Conservation (phyloP, 2,113 vertebrate species). For the Elaphurus davidianus region DNA sequence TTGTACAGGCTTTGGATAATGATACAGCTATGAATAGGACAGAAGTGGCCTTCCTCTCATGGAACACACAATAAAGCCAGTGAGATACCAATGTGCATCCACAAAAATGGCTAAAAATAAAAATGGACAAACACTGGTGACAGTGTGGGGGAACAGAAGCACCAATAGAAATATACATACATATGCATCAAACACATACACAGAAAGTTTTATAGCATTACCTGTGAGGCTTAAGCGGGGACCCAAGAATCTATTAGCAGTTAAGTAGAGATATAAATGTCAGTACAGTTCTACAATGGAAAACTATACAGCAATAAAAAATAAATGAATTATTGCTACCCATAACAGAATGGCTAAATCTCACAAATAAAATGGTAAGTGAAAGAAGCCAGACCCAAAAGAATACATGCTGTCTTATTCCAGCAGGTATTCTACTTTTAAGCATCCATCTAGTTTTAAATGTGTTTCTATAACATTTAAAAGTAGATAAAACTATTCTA, state of each 20-base stretch:
- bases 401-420: neutral
- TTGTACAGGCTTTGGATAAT: neutral
- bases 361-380: neutral
- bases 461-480: neutral
- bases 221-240: neutral
- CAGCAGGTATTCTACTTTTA: neutral
- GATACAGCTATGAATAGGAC: neutral
- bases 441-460: neutral
- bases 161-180: neutral
- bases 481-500: neutral
- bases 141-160: neutral
- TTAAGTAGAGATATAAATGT: neutral
- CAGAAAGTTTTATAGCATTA: neutral
- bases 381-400: neutral
- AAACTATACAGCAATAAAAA: neutral
- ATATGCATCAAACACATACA: neutral
- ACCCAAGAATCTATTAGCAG: neutral
- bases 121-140: neutral
- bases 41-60: neutral
- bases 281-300: neutral
- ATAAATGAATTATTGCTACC: neutral
- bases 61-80: neutral
- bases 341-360: neutral
- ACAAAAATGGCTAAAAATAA: neutral
- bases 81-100: neutral